These are phyloP conservation scores for Alethe castanea DNA, from an alignment of 2,113 vertebrate species.

Conservation along the genomic window DNA sequence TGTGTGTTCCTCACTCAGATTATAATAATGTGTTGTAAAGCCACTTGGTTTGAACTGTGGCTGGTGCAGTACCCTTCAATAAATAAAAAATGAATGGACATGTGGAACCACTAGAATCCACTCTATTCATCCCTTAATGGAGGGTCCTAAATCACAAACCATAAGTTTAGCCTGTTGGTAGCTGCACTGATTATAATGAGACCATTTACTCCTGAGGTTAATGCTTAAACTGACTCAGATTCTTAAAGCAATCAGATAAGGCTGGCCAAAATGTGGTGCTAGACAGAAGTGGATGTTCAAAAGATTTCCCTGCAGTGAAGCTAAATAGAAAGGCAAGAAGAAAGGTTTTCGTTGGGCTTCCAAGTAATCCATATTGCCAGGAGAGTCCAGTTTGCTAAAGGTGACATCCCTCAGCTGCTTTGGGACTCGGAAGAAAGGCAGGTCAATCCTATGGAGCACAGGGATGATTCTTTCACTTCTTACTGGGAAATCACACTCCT, in stretches of 20 bases:
- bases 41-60: neutral
- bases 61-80: neutral
- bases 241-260: conserved; percentile 19
- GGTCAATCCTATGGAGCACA: neutral
- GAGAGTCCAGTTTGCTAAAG: neutral
- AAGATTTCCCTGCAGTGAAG: neutral
- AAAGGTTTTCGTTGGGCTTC: neutral
- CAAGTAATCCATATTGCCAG: neutral
- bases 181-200: conserved; percentile 34
- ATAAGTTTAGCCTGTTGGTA: conserved; percentile 4
- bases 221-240: conserved; percentile 9
- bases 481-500: neutral
- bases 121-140: conserved; percentile 2
- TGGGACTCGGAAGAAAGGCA: neutral
- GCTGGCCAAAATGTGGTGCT: neutral
- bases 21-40: neutral
- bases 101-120: conserved; percentile 45
- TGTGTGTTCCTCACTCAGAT: neutral
- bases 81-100: conserved; percentile 29
- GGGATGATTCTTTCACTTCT: neutral
- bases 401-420: neutral
- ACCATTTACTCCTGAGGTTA: conserved; percentile 45
- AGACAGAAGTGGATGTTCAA: neutral
- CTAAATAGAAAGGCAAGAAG: neutral
- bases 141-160: conserved; percentile 14